Percentiles rank a stretch among this genome's conserved stretches.
phyloP scores from a whole-genome alignment of 2,888 invertebrate species.

The Tenthredo distinguenda region DNA sequence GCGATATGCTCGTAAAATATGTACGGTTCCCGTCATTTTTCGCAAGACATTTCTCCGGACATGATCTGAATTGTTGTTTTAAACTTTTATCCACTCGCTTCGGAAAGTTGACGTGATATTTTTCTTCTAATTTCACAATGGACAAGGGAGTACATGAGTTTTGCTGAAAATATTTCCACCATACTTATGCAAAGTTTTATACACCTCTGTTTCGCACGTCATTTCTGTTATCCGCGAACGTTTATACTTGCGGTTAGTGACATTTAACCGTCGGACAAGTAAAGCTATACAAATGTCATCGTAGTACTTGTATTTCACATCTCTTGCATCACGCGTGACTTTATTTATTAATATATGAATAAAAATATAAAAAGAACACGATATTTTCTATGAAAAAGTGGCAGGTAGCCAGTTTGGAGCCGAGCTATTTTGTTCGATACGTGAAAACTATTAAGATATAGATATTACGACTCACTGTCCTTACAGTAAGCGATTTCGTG shows the following conservation, averaged over 20 bases:
- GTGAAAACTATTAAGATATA: not conserved
- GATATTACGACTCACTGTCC: not conserved
- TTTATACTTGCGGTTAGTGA: not conserved
- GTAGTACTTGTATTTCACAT: not conserved
- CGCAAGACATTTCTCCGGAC: not conserved
- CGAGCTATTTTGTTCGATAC: conserved; percentile 2
- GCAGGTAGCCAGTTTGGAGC: not conserved
- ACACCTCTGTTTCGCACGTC: not conserved
- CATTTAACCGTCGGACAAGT: not conserved
- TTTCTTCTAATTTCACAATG: not conserved
- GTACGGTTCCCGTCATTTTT: not conserved
- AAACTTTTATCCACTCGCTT: not conserved
- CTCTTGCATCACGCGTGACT: not conserved
- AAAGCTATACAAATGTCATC: not conserved
- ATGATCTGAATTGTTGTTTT: not conserved
- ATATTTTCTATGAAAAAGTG: not conserved
- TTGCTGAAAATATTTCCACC: not conserved
- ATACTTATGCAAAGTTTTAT: not conserved
- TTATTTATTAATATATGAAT: conserved; percentile 21
- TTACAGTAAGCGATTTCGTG: not conserved
- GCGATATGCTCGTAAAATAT: not conserved
- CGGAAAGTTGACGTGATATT: not conserved
- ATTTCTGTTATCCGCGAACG: not conserved
- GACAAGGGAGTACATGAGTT: not conserved
- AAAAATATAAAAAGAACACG: conserved; percentile 11